These are phyloP conservation scores for Pantelozetes paolii DNA, from an alignment of 2,888 invertebrate species.

Conservation along the genomic window DNA sequence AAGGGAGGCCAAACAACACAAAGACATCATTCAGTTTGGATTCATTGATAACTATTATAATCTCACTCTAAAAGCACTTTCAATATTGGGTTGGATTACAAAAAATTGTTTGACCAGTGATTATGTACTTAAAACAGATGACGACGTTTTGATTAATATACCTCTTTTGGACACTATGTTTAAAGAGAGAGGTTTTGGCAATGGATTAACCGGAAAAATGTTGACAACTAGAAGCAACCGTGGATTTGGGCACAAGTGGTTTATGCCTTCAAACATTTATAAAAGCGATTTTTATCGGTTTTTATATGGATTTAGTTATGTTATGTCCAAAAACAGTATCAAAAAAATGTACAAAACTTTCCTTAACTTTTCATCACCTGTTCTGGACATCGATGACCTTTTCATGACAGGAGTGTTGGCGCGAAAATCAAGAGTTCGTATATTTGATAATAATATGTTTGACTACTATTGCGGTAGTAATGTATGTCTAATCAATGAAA, in stretches of 20 bases:
- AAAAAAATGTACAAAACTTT: slow-evolving; percentile 29
- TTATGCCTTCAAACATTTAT: slow-evolving; percentile 35
- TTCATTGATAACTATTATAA: slow-evolving; percentile 43
- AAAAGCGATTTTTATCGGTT: slow-evolving; percentile 27
- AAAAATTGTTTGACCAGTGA: slow-evolving; percentile 32
- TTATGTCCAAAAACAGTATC: slow-evolving; percentile 32
- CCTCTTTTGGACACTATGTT: slow-evolving; percentile 20
- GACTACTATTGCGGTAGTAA: background rate
- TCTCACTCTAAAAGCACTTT: slow-evolving; percentile 41
- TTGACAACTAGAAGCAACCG: slow-evolving; percentile 33
- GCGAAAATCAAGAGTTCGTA: background rate
- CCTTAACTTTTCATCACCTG: slow-evolving; percentile 18
- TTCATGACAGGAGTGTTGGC: slow-evolving; percentile 41
- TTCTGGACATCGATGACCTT: slow-evolving; percentile 41
- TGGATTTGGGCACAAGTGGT: slow-evolving; percentile 34
- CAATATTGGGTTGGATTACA: slow-evolving; percentile 39
- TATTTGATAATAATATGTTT: background rate
- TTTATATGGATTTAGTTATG: slow-evolving; percentile 35
- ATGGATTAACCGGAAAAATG: slow-evolving; percentile 35
- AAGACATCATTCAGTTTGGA: slow-evolving; percentile 42
- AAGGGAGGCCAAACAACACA: slow-evolving; percentile 27
- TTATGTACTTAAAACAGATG: slow-evolving; percentile 44
- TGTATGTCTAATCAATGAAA: background rate
- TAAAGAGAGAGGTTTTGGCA: slow-evolving; percentile 8
- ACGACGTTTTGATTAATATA: slow-evolving; percentile 43